Evolutionary conservation across 2,113 vertebrate genomes (phyloP).

Genomic region (Mobula birostris): DNA sequence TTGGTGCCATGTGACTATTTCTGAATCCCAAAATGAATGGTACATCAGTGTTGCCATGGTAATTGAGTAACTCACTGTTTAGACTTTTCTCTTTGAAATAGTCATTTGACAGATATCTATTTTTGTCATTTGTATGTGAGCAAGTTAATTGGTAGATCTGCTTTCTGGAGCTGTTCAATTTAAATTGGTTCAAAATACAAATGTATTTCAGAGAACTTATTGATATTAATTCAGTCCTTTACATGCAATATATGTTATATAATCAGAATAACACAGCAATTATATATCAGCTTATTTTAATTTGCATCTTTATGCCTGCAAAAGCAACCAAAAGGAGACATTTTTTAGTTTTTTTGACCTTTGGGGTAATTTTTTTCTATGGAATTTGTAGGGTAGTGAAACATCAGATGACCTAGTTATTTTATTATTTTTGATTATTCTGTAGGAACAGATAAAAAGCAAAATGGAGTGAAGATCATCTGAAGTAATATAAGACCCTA

Average conservation of each 20-base stretch:
- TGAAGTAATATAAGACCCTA: background rate
- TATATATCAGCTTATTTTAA: background rate
- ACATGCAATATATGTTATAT: background rate
- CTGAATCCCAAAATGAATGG: background rate
- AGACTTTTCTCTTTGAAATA: constrained; percentile 41
- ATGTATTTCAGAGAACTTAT: background rate
- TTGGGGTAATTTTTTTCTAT: background rate
- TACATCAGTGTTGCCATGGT: constrained; percentile 46
- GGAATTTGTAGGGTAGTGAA: background rate
- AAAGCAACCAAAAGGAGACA: background rate
- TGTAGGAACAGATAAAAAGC: background rate
- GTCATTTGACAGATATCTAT: background rate
- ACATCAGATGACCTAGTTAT: background rate
- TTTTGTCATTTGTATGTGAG: background rate
- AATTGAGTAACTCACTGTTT: constrained; percentile 39
- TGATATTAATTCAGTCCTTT: background rate
- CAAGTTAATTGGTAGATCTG: background rate
- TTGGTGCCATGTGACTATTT: background rate
- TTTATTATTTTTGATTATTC: background rate
- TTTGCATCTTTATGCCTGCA: background rate
- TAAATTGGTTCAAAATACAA: background rate
- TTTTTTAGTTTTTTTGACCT: background rate
- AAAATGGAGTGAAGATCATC: background rate
- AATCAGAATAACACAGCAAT: background rate
- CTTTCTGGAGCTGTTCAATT: background rate